Evolutionary conservation across 2,888 invertebrate species (phyloP), one percentile per base, ranked within the genome.

Genomic region (Metalampra italica): DNA sequence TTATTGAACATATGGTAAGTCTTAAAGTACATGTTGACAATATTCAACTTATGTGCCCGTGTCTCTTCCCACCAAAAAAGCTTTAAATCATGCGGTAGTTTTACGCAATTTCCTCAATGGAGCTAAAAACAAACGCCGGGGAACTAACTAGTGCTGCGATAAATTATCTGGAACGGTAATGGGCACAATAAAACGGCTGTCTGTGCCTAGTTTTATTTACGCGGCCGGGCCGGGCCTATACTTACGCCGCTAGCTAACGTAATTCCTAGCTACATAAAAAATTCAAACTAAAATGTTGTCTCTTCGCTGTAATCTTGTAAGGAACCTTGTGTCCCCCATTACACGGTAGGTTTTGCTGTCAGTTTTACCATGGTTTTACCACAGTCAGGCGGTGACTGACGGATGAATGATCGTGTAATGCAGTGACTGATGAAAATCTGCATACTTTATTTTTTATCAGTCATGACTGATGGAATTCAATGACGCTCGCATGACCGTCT

Each of bases 131-230:
- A 61, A 59, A 55, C 54, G 52, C 45, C 50, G 47, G 43, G 50
- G 50, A 47, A 52, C 52, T 65, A 54, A 64, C 60, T 64, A 60
- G 59, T 43, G 54, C 43, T 41, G 47, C 60, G 45, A 66, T 66
- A 67, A 67, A 66, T 67, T 64, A 64, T 62, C 43, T 53, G 45
- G 45, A 56, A 66, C 64, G 56, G 62, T 64, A 67, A 67, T 64
- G 60, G 59, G 58, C 45, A 46, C 59, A 56, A 63, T 64, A 59
- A 67, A 67, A 62, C 48, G 57, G 45, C 54, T 56, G 57, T 53
- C 57, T 40, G 52, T 44, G 47, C 51, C 46, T 49, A 45, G 42
- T 47, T 51, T 47, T 46, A 49, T 49, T 49, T 49, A 49, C 49
- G 41, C 15, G 36, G 22, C 43, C 41, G 29, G 4, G 43, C 11